These are phyloP conservation scores for Drosophila acutilabella DNA, from an alignment of 2,888 invertebrate species.

Conservation along the genomic window DNA sequence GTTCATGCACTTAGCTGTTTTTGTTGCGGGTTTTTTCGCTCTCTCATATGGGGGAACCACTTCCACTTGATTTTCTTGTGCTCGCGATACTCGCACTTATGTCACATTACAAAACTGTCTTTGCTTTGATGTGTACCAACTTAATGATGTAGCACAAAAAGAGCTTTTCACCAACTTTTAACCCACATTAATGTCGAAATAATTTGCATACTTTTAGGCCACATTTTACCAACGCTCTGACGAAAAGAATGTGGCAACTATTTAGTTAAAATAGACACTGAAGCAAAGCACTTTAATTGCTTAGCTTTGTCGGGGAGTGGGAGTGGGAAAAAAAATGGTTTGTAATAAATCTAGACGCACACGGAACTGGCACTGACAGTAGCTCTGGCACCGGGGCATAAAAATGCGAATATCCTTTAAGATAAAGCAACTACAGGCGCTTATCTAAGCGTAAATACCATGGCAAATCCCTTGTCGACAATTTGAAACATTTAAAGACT, in stretches of 20 bases:
- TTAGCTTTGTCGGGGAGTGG: background rate
- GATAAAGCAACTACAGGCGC: constrained; percentile 79
- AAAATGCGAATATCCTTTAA: constrained; percentile 64
- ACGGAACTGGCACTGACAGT: constrained; percentile 11
- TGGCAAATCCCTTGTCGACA: constrained; percentile 82
- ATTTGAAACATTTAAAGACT: constrained; percentile 83
- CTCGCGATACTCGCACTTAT: constrained; percentile 7
- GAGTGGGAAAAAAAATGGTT: constrained; percentile 51
- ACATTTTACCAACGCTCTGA: constrained; percentile 19
- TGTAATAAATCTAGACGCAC: constrained; percentile 67
- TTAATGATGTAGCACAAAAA: constrained; percentile 62
- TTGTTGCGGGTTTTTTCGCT: constrained; percentile 5
- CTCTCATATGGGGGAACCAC: constrained; percentile 43
- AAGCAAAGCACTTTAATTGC: constrained; percentile 65
- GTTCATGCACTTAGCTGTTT: constrained; percentile 30
- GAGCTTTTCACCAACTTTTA: constrained; percentile 52
- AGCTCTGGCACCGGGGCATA: constrained; percentile 30
- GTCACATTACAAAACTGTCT: constrained; percentile 36
- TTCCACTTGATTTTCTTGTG: constrained; percentile 43
- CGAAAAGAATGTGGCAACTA: constrained; percentile 70
- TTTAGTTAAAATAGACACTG: constrained; percentile 21
- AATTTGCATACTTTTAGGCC: constrained; percentile 70
- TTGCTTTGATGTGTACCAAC: constrained; percentile 50
- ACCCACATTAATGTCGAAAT: constrained; percentile 65
- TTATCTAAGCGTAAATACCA: constrained; percentile 79